Conservation (phyloP, 92 coral and sea anemone genomes). For the Epizoanthus illoricatus region DNA sequence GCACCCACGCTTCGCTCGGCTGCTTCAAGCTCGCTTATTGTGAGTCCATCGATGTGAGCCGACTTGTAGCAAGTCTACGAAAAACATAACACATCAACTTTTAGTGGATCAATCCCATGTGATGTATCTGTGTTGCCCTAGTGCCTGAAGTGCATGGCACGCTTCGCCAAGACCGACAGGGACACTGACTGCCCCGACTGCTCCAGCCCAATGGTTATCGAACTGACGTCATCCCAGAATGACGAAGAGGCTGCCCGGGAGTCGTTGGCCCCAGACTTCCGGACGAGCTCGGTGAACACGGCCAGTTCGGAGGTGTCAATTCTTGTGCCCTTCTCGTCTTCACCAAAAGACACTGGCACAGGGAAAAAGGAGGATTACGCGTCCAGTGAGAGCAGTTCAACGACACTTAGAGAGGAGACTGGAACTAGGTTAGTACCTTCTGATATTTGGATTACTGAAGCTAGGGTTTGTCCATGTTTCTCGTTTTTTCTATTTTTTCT, state of each 20-base stretch:
- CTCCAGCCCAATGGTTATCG: conserved; percentile 72
- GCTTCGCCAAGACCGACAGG: conserved; percentile 49
- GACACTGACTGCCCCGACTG: conserved; percentile 74
- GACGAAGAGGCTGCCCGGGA: conserved; percentile 17
- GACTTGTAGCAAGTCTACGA: too few relatives aligned
- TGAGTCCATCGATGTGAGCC: too few relatives aligned
- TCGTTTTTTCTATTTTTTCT: too few relatives aligned
- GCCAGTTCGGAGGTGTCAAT: conserved; percentile 29
- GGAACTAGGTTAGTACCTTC: neutral
- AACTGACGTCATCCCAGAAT: conserved; percentile 46
- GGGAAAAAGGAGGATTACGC: neutral
- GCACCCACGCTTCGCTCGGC: too few relatives aligned
- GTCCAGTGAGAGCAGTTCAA: conserved; percentile 5
- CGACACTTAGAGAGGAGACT: neutral
- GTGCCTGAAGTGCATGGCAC: conserved; percentile 89
- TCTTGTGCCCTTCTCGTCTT: conserved; percentile 21
- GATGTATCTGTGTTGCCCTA: conserved; percentile 14
- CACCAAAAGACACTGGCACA: neutral
- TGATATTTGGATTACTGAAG: neutral
- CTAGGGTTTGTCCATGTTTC: too few relatives aligned
- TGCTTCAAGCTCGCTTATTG: too few relatives aligned
- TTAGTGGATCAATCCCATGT: neutral
- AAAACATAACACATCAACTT: neutral
- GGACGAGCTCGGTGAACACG: conserved; percentile 40
- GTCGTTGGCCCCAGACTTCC: conserved; percentile 3